These are phyloP conservation scores for Bellardia bayeri DNA, from an alignment of 2,888 invertebrate genomes.

Conservation along the genomic window DNA sequence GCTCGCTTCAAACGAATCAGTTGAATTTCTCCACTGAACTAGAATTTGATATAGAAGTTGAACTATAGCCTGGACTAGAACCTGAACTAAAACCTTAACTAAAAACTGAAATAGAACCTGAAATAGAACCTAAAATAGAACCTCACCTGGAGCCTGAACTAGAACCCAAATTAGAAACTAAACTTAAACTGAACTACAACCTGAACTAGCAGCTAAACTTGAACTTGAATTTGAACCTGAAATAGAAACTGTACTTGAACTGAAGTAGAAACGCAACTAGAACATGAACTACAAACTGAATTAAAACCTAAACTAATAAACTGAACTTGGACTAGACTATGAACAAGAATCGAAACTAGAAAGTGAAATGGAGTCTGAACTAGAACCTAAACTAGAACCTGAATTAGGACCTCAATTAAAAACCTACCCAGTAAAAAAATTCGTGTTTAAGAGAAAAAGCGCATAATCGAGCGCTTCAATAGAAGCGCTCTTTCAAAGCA, in stretches of 20 bases:
- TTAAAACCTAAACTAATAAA: background rate
- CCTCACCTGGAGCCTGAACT: background rate
- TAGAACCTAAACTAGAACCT: background rate
- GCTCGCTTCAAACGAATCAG: too few relatives aligned
- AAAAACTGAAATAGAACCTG: background rate
- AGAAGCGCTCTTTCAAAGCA: too few relatives aligned
- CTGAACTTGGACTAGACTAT: background rate
- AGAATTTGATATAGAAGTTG: background rate
- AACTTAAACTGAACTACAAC: background rate
- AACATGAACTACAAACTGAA: background rate
- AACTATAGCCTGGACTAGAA: constrained; percentile 1
- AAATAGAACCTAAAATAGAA: background rate
- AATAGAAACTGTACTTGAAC: background rate
- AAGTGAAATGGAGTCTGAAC: background rate
- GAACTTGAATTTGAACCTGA: background rate
- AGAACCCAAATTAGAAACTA: background rate
- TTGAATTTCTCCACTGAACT: background rate
- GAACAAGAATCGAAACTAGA: background rate
- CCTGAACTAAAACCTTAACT: constrained; percentile 8
- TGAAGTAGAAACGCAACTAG: background rate
- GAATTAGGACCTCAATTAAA: background rate
- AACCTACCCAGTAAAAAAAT: too few relatives aligned
- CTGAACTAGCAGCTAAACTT: background rate
- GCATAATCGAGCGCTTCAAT: too few relatives aligned
- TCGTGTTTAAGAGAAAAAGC: too few relatives aligned